phyloP scores from a whole-genome alignment of 1,140 invertebrate species.

The Temnothorax curvispinosus region DNA sequence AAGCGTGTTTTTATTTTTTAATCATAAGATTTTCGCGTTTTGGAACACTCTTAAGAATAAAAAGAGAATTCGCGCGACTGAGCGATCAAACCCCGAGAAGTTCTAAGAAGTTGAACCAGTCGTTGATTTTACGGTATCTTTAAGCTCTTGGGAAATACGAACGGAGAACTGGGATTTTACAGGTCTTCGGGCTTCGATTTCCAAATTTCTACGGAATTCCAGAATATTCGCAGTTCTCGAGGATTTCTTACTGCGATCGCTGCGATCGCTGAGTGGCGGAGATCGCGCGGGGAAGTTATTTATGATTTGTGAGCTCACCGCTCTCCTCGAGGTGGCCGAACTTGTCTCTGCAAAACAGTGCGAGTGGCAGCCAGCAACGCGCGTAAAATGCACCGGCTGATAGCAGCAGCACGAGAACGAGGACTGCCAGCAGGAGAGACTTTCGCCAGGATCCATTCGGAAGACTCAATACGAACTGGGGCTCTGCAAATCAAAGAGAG shows the following conservation, averaged over 20 bases:
- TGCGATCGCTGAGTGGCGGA: neutral
- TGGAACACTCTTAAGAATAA: too few relatives aligned
- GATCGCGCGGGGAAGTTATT: slow-evolving; percentile 36
- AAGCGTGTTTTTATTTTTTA: neutral
- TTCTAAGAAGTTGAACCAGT: neutral
- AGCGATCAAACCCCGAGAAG: neutral
- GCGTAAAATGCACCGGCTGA: slow-evolving; percentile 81
- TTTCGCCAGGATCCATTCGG: slow-evolving; percentile 82
- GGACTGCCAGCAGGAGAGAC: slow-evolving; percentile 79
- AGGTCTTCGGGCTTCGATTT: neutral
- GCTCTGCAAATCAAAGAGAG: slow-evolving; percentile 73
- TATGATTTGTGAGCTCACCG: slow-evolving; percentile 77
- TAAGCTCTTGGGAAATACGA: neutral
- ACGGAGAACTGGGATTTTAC: neutral
- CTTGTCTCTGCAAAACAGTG: slow-evolving; percentile 81
- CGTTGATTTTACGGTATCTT: neutral
- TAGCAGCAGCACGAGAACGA: slow-evolving; percentile 79
- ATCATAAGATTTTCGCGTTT: neutral
- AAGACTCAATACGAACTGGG: slow-evolving; percentile 79
- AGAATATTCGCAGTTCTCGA: neutral
- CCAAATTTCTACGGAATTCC: neutral
- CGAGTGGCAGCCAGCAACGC: slow-evolving; percentile 82
- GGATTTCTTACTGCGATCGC: neutral
- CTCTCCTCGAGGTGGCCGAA: slow-evolving; percentile 82
- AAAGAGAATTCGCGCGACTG: neutral